These are phyloP conservation scores for Lepilemur septentrionalis DNA, from an alignment of 2,797 vertebrate species.

Conservation along the genomic window DNA sequence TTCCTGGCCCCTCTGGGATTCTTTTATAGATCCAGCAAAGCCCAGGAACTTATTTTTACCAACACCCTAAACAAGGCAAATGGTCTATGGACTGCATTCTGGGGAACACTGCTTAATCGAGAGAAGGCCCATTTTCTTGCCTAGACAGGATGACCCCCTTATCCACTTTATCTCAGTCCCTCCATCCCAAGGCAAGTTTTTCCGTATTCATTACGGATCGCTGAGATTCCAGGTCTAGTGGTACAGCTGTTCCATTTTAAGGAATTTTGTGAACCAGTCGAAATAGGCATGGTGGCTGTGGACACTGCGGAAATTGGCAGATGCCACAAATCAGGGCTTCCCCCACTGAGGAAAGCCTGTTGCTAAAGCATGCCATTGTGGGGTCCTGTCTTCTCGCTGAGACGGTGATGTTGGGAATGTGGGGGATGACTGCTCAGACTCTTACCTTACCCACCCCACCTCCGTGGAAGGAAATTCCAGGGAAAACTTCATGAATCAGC, in stretches of 20 bases:
- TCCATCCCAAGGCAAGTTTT: background rate
- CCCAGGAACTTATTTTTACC: background rate
- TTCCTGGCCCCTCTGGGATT: background rate
- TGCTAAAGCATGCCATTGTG: background rate
- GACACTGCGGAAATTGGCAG: background rate
- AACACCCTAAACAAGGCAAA: background rate
- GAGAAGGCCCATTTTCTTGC: background rate
- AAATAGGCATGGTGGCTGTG: background rate
- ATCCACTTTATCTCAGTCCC: background rate
- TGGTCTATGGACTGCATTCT: background rate
- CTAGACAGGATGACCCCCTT: background rate
- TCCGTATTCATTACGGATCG: background rate
- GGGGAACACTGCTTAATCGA: background rate
- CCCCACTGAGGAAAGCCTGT: too few species aligned
- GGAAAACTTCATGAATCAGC: background rate
- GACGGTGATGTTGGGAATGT: background rate
- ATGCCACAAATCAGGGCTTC: background rate
- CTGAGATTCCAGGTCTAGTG: background rate
- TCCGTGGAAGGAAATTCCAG: background rate
- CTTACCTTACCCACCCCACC: background rate
- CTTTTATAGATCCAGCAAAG: background rate
- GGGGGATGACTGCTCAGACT: background rate
- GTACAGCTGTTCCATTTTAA: background rate
- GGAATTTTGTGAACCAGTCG: background rate
- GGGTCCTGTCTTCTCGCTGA: background rate